Conservation (phyloP, 2,113 vertebrate genomes). For the Alligator sinensis region DNA sequence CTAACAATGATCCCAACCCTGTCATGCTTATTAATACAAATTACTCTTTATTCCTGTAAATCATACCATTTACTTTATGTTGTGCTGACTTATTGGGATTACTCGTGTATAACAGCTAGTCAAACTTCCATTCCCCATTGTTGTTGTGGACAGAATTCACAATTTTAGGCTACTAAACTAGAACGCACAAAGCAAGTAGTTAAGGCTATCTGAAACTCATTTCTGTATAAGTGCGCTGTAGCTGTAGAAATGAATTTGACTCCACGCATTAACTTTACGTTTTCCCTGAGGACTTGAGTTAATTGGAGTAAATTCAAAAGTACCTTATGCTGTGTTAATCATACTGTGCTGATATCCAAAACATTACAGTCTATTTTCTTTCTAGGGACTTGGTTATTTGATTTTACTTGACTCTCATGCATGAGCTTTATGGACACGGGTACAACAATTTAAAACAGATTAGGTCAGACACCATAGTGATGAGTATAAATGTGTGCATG, state of each 20-base stretch:
- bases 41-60: neutral
- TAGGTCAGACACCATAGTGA: neutral
- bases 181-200: no score
- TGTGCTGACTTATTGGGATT: neutral
- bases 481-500: neutral
- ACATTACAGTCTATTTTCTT: neutral
- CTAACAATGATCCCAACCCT: neutral
- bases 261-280: neutral
- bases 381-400: neutral
- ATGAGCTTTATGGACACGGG: neutral
- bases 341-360: neutral
- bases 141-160: neutral
- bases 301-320: neutral
- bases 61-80: neutral
- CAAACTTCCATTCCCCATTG: neutral
- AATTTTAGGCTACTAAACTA: no score
- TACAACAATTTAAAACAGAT: neutral
- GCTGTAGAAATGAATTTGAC: neutral
- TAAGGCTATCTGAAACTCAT: neutral
- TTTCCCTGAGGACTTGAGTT: neutral
- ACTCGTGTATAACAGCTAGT: neutral
- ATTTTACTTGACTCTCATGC: neutral
- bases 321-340: neutral
- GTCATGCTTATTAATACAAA: neutral
- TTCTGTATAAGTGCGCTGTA: neutral